A percentile compares a stretch with the other conserved stretches of the same genome.
Conservation (phyloP, 2,888 invertebrate species). For the Antitype chi region DNA sequence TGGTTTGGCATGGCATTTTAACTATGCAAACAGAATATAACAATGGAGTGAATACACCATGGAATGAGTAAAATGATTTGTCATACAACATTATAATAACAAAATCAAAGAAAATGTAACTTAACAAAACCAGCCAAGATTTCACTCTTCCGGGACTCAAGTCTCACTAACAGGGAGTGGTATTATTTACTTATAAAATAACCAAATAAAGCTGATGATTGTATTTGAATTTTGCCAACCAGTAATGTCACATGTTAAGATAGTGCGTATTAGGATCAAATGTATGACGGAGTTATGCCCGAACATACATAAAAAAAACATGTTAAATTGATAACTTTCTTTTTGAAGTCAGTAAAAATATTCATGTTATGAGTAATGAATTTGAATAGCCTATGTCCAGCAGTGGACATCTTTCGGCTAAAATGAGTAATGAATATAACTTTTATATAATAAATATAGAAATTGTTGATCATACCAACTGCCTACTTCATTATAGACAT, state of each 20-base stretch:
- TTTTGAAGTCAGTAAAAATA: too few species aligned
- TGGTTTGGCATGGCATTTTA: neutral
- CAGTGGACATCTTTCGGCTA: too few species aligned
- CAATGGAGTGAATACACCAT: constrained; percentile 21
- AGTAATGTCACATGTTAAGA: neutral
- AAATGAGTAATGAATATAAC: constrained; percentile 31
- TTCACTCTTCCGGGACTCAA: neutral
- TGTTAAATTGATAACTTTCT: too few species aligned
- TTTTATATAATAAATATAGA: constrained; percentile 16
- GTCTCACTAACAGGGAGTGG: neutral
- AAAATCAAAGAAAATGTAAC: neutral
- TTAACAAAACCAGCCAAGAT: neutral
- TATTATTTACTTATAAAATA: neutral
- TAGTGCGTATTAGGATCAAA: constrained; percentile 7
- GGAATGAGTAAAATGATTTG: neutral
- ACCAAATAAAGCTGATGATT: neutral
- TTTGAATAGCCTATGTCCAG: too few species aligned
- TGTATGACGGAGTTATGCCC: too few species aligned
- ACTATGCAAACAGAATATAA: constrained; percentile 26
- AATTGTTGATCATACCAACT: constrained; percentile 35
- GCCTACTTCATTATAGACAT: constrained; percentile 40
- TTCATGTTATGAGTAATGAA: constrained; percentile 27
- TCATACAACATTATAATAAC: neutral
- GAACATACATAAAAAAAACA: too few species aligned
- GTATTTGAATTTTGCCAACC: neutral